A percentile compares a stretch with the other conserved stretches of the same genome.
Conservation (phyloP, 2,797 vertebrate species). For the Poeciliopsis paucimaculata region DNA sequence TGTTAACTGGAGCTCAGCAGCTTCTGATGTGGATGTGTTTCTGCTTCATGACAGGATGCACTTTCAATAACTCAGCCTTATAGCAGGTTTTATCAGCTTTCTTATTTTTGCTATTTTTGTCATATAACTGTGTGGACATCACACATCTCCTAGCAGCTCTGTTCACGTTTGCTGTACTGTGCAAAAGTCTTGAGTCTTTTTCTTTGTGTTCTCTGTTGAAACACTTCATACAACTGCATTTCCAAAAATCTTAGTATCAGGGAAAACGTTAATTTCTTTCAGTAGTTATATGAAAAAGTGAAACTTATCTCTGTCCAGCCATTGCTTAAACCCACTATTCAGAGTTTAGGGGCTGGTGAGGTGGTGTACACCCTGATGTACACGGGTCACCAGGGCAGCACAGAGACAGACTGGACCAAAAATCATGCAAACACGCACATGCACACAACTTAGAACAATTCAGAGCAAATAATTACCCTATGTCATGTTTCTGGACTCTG, state of each 20-base stretch:
- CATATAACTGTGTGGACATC: conserved; percentile 36
- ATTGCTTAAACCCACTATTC: no score
- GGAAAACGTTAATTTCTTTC: neutral
- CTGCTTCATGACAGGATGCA: conserved; percentile 30
- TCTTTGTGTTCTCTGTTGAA: neutral
- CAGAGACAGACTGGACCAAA: neutral
- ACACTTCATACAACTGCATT: neutral
- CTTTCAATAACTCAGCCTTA: conserved; percentile 62
- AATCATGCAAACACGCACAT: neutral
- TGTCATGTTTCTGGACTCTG: neutral
- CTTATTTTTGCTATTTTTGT: conserved; percentile 38
- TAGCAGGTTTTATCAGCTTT: conserved; percentile 59
- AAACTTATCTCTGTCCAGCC: no score
- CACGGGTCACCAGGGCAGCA: no score
- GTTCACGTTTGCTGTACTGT: neutral
- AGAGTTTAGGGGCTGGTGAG: no score
- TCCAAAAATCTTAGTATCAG: neutral
- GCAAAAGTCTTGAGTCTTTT: neutral
- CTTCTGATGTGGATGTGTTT: conserved; percentile 23
- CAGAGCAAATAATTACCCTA: neutral
- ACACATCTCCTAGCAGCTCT: neutral
- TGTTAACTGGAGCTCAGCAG: conserved; percentile 20
- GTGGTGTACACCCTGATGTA: neutral
- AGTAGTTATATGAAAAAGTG: neutral
- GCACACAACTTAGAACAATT: neutral